These are phyloP conservation scores for Pseudomyrmex dendroicus DNA, from an alignment of 1,140 invertebrate species.

Conservation along the genomic window DNA sequence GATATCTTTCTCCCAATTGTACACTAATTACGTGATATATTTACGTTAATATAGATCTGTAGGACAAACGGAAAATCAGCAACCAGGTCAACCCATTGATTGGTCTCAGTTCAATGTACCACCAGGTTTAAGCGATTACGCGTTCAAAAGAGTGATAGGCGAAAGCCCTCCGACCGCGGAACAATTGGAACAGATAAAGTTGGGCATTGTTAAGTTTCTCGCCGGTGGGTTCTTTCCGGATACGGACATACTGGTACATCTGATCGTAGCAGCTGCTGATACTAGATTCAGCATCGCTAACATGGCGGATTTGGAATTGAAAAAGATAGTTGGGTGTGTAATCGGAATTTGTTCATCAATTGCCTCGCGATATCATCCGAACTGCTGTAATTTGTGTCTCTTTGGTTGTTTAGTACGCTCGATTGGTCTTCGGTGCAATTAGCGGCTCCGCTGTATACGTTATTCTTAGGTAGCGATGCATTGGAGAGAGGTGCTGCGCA, in stretches of 20 bases:
- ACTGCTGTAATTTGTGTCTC: constrained; percentile 1
- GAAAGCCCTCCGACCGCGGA: constrained; percentile 92
- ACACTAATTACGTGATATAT: constrained; percentile 27
- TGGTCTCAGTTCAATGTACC: constrained; percentile 88
- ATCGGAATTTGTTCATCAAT: not conserved
- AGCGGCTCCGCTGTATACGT: constrained; percentile 90
- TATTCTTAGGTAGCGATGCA: constrained; percentile 91
- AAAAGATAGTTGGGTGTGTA: constrained; percentile 88
- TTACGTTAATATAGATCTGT: constrained; percentile 63
- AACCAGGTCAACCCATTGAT: constrained; percentile 77
- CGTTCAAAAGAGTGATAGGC: constrained; percentile 92
- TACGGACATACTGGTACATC: constrained; percentile 90
- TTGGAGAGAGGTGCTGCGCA: constrained; percentile 83
- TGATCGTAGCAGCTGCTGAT: constrained; percentile 94
- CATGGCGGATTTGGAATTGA: constrained; percentile 91
- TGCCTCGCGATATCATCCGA: not conserved
- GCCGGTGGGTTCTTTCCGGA: constrained; percentile 91
- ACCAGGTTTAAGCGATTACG: constrained; percentile 91
- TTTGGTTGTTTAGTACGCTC: constrained; percentile 78
- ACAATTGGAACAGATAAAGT: constrained; percentile 92
- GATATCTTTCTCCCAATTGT: constrained; percentile 90
- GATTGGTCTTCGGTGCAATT: constrained; percentile 91
- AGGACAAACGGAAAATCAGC: constrained; percentile 76
- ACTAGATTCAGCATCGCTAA: constrained; percentile 93
- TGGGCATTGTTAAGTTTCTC: constrained; percentile 93